Evolutionary conservation across 2,797 vertebrate genomes (phyloP), one percentile per base, ranked within the genome.

Genomic region (Erethizon dorsatum): DNA sequence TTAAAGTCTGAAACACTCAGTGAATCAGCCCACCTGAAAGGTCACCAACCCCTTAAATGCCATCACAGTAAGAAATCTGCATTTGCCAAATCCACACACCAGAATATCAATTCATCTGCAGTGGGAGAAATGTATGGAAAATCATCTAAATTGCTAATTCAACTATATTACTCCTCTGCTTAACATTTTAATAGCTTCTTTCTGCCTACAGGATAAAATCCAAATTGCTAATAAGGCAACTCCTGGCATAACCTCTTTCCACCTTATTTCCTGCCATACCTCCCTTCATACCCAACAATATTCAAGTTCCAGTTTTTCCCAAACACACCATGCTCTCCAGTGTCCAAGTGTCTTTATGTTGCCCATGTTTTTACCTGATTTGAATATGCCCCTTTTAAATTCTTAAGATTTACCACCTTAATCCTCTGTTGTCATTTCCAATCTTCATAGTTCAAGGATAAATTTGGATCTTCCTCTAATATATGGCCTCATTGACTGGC

Each of bases 81-180:
- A 65, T 79, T 87, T 79, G 28, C 65, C 87, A 88, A 73, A 69
- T 61, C 83, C 73, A 93, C 33, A 57, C 28, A 71, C 61, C 65
- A 78, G 54, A 95, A 71, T 73, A 75, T 78, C 71, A 85, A 26
- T 94, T 93, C 90, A 90, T 33, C 59, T 91, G n/a, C 52, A 94
- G 71, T 84, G 57, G 47, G 61, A 82, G 52, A 88, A 45, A 77
- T 59, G 71, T 77, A 82, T 69, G 88, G 87, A 90, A 96, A 90
- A 52, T 77, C 65, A 88, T 96, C 90, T 93, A 79, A 91, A 93
- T 97, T 97, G 87, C 92, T 95, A 86, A 97, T 94, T 78, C 59
- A 88, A 83, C 77, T 65, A 67, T 69, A 65, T 73, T 71, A 82
- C 85, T 96, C 47, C 94, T 31, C 92, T 97, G 95, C 90, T 92